Evolutionary conservation across 2,797 vertebrate species (phyloP).

Genomic region (Myotis findleyi): DNA sequence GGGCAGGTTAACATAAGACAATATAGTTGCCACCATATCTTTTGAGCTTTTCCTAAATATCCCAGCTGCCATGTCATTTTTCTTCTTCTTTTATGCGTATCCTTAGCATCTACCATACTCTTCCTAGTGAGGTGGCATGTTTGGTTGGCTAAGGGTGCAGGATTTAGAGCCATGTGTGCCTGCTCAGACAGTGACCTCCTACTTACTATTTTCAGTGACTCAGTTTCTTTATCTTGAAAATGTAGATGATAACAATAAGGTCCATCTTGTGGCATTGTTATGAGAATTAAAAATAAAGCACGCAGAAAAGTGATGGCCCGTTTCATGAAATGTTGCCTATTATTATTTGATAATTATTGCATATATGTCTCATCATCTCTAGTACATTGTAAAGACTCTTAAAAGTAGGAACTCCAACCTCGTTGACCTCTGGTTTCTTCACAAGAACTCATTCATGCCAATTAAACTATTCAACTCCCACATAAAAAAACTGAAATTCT

Average conservation of each 20-base stretch:
- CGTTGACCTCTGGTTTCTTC: background rate
- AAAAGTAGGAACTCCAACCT: background rate
- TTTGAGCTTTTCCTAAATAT: background rate
- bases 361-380: background rate
- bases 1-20: background rate
- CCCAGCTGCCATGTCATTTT: background rate
- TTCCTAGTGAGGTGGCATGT: background rate
- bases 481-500: background rate
- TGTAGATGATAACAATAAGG: background rate
- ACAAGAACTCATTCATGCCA: background rate
- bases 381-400: background rate
- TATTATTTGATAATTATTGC: background rate
- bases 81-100: background rate
- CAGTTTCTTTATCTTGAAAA: background rate
- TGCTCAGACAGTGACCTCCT: background rate
- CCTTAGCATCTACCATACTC: background rate
- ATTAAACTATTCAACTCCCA: background rate
- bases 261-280: background rate
- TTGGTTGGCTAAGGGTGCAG: background rate
- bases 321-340: background rate
- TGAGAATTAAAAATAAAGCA: slow-evolving; percentile 15
- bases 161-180: background rate
- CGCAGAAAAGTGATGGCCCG: background rate
- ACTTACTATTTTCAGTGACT: too few relatives aligned
- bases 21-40: background rate